Evolutionary conservation across 2,888 invertebrate species (phyloP).

Genomic region (Pasiphila rectangulata): DNA sequence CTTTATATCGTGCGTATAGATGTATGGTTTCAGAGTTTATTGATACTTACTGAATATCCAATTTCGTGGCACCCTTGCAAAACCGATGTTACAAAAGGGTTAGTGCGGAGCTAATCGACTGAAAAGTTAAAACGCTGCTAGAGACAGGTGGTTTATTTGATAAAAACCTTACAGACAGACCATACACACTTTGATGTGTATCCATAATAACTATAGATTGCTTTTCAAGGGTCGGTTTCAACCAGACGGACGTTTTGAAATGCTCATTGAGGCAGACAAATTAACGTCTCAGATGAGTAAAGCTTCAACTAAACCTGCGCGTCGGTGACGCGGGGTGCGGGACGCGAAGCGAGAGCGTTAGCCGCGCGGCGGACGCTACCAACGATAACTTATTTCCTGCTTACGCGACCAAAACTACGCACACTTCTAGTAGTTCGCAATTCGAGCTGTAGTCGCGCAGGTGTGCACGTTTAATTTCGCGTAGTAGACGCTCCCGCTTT

Average conservation of each 20-base stretch:
- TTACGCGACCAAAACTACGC: too few species aligned
- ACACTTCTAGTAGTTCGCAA: too few species aligned
- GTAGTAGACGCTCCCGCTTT: too few species aligned
- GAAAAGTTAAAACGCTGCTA: conserved; percentile 3
- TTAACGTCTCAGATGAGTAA: conserved; percentile 43
- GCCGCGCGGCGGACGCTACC: too few species aligned
- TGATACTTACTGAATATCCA: conserved; percentile 5
- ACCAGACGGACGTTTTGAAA: conserved; percentile 39
- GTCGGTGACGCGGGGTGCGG: too few species aligned
- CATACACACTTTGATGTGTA: background rate
- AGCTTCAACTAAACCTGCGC: too few species aligned
- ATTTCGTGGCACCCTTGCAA: conserved; percentile 6
- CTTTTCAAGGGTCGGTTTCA: conserved; percentile 22
- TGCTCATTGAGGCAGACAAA: conserved; percentile 45
- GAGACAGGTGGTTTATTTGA: conserved; percentile 12
- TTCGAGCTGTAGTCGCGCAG: too few species aligned
- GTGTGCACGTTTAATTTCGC: too few species aligned
- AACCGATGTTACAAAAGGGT: conserved; percentile 8
- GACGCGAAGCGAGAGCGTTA: too few species aligned
- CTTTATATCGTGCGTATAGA: background rate
- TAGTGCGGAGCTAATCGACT: conserved; percentile 2
- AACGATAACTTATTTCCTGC: too few species aligned
- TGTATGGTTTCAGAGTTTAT: background rate
- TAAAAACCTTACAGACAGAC: conserved; percentile 3
- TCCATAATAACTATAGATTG: background rate